Percentiles rank a stretch among this genome's conserved stretches.
Evolutionary conservation across 2,113 vertebrate species (phyloP).

Genomic region (Phyllostomus hastatus): DNA sequence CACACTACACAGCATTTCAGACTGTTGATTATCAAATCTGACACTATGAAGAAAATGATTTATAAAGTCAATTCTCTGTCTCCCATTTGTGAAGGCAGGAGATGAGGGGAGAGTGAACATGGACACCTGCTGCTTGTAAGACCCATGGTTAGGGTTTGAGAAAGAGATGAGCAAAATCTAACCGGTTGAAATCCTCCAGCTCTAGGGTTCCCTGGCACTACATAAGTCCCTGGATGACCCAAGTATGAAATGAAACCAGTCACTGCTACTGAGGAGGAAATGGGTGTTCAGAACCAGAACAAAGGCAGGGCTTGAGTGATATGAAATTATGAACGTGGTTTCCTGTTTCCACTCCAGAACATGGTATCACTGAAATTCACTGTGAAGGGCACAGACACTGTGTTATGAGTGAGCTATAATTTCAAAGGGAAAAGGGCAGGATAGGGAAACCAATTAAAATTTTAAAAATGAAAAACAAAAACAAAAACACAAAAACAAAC

Average conservation of each 20-base stretch:
- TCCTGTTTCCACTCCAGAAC: conserved; percentile 71
- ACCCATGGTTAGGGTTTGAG: background rate
- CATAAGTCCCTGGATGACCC: conserved; percentile 40
- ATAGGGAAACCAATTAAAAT: conserved; percentile 77
- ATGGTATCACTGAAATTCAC: conserved; percentile 72
- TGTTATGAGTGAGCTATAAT: conserved; percentile 55
- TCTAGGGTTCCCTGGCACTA: conserved; percentile 21
- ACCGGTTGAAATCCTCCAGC: conserved; percentile 33
- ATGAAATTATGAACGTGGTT: conserved; percentile 42
- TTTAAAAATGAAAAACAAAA: conserved; percentile 16
- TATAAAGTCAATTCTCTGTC: background rate
- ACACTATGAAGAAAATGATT: background rate
- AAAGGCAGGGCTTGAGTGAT: conserved; percentile 66
- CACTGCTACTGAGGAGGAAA: conserved; percentile 54
- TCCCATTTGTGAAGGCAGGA: background rate
- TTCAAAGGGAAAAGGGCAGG: conserved; percentile 63
- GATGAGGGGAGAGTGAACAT: background rate
- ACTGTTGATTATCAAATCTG: background rate
- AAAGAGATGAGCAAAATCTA: conserved; percentile 63
- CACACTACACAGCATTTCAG: background rate
- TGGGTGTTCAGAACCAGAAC: conserved; percentile 60
- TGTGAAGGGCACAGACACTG: conserved; percentile 67
- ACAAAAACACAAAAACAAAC: background rate
- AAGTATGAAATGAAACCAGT: conserved; percentile 43
- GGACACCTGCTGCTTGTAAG: conserved; percentile 44